Percentiles rank a stretch among this genome's conserved stretches.
Evolutionary conservation across 2,888 invertebrate species (phyloP).

Genomic region (Lasioglossum villosulum): DNA sequence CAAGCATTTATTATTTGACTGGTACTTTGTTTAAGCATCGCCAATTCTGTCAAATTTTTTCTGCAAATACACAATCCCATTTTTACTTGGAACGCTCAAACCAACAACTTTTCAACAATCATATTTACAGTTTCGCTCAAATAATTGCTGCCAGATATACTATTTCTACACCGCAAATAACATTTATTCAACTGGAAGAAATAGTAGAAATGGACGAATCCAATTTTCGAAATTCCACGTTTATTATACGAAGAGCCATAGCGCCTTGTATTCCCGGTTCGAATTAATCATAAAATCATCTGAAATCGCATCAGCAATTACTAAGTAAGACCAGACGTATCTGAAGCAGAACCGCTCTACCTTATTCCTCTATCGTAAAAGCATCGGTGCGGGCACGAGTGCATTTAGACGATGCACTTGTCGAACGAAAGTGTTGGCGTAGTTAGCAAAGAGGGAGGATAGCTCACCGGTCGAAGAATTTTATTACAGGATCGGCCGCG

Average conservation of each 20-base stretch:
- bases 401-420: not conserved
- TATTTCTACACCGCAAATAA: not conserved
- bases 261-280: not conserved
- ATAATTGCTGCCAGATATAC: not conserved
- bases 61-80: not conserved
- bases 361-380: not conserved
- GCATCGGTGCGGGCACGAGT: not conserved
- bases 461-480: constrained; percentile 91
- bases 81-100: not conserved
- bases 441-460: not conserved
- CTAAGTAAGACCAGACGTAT: not conserved
- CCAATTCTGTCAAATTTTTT: no score
- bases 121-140: not conserved
- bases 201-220: not conserved
- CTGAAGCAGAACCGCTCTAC: not conserved
- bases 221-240: not conserved
- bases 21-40: no score
- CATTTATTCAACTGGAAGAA: not conserved
- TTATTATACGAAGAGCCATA: not conserved
- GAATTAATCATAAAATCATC: not conserved
- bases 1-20: not conserved
- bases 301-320: not conserved
- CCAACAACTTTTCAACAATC: not conserved
- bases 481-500: constrained; percentile 90
- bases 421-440: not conserved